phyloP scores from a whole-genome alignment of 2,797 vertebrate genomes.

The Crocodylus rhombifer region DNA sequence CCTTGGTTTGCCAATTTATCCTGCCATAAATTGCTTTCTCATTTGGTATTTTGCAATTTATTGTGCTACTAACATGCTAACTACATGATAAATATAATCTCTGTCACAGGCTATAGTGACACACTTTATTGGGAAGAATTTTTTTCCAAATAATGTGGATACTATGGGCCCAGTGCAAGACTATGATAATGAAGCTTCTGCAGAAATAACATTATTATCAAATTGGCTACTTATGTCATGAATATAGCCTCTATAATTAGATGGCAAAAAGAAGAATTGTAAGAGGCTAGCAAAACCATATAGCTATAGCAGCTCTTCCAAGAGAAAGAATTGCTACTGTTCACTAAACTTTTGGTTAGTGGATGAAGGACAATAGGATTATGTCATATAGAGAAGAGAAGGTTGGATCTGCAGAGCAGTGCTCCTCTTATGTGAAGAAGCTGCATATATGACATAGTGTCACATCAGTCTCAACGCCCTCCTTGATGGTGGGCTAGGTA shows the following conservation, averaged over 20 bases:
- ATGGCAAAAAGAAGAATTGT: background rate
- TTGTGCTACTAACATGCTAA: too few species aligned
- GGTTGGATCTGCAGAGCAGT: constrained; percentile 4
- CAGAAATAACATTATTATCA: constrained; percentile 66
- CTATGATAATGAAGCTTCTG: constrained; percentile 58
- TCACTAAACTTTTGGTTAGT: background rate
- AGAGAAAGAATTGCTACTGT: constrained; percentile 43
- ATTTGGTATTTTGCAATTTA: too few species aligned
- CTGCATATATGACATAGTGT: background rate
- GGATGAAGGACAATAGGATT: background rate
- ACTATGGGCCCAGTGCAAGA: constrained; percentile 63
- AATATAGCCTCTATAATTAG: constrained; percentile 64
- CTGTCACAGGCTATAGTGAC: background rate
- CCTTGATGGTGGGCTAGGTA: background rate
- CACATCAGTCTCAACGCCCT: background rate
- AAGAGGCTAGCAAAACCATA: background rate
- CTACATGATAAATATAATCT: too few species aligned
- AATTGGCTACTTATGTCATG: constrained; percentile 68
- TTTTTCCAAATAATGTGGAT: background rate
- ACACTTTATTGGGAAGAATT: constrained; percentile 32
- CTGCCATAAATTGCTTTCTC: too few species aligned
- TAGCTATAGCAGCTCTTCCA: constrained; percentile 23
- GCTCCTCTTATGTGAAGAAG: background rate
- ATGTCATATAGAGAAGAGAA: constrained; percentile 4
- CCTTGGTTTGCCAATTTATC: too few species aligned